Base-by-base conservation (phyloP, 1,140 invertebrate genomes). In the Galleria mellonella region DNA sequence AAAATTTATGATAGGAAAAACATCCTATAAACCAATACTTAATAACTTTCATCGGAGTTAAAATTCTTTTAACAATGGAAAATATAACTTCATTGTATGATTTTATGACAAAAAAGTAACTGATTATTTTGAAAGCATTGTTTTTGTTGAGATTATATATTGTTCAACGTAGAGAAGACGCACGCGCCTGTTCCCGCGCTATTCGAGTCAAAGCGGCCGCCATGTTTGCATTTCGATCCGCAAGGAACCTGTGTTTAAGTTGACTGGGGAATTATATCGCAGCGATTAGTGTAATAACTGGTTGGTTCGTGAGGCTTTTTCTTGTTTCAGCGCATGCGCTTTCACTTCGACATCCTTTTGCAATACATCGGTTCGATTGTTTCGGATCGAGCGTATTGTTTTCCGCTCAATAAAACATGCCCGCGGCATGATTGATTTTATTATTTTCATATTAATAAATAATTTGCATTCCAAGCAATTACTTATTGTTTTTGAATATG, bases 251-350 rank as follows among this genome's bases (percentile, higher is more conserved):
- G 83, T 84, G 77, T 83, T 86, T 83, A 84, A 74, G 77, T 78
- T 76, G 72, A 83, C 75, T 79, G 62, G 71, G 74, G 77, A 81
- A 86, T 84, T 86, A 84, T 86, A 83, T 83, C 77, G 68, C 69
- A 62, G 71, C 76, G 76, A 86, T 85, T 86, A 86, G 79, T 74
- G 72, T 83, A 84, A 83, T 83, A 83, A 83, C 83, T 84, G 83
- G 77, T 78, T 76, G 66, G 65, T 51, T 67, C 52, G 55, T 47
- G 46, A 58, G 66, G 52, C 65, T 74, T 81, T 84, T 82, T 74
- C 63, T 76, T 71, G 66, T 79, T 76, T 70, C 64, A 69, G 55
- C 35, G 38, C 62, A 67, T 60, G 71, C 67, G 62, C 68, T 78
- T 66, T 60, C 62, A 62, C 56, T 72, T 55, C 60, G 49, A 58